Conservation (phyloP, 2,797 vertebrate genomes). For the Sebastolobus altivelis region DNA sequence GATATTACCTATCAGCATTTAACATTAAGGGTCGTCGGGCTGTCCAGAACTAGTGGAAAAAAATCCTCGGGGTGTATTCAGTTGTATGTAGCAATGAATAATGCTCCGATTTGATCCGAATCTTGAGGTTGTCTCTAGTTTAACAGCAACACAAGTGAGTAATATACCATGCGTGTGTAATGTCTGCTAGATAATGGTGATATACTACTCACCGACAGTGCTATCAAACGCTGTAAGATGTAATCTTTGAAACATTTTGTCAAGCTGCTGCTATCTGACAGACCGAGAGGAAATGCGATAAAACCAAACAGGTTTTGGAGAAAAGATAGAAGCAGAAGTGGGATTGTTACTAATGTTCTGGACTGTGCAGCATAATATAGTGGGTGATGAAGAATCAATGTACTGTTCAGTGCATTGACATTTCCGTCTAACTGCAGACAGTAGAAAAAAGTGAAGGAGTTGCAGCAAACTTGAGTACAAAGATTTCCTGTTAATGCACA, state of each 20-base stretch:
- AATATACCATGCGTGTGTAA: constrained; percentile 18
- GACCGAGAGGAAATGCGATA: constrained; percentile 21
- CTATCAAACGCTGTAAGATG: constrained; percentile 48
- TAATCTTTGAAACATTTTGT: constrained; percentile 49
- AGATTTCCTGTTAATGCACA: constrained; percentile 3
- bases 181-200: constrained; percentile 55
- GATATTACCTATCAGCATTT: constrained; percentile 61
- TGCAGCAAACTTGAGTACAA: not conserved
- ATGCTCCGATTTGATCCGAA: constrained; percentile 21
- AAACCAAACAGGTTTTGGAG: constrained; percentile 18
- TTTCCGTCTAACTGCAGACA: constrained; percentile 15
- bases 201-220: constrained; percentile 36
- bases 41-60: constrained; percentile 3
- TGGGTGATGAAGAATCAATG: constrained; percentile 27
- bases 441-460: not conserved
- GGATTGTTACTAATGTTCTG: constrained; percentile 13
- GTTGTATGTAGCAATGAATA: not conserved
- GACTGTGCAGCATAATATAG: constrained; percentile 2
- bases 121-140: constrained; percentile 19
- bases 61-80: not conserved
- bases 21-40: constrained; percentile 32
- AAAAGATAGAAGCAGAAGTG: constrained; percentile 8
- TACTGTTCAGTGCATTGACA: not conserved
- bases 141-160: constrained; percentile 28
- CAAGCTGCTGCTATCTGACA: constrained; percentile 36